Percentiles rank a stretch among this genome's conserved stretches.
phyloP scores from a whole-genome alignment of 2,113 vertebrate genomes.

The Pseudopipra pipra region DNA sequence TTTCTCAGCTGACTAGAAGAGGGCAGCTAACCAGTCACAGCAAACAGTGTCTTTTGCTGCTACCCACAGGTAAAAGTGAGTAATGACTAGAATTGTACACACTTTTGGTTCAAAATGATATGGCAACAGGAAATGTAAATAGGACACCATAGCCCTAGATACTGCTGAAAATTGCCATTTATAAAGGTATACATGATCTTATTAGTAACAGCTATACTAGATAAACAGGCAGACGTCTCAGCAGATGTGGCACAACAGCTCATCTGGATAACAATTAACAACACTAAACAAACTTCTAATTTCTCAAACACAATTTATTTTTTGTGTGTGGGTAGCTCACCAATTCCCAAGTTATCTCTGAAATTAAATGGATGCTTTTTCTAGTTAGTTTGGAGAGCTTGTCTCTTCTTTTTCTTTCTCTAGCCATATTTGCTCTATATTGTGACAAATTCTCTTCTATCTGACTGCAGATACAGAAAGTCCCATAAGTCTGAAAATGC shows the following conservation, averaged over 20 bases:
- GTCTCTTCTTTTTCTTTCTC: background rate
- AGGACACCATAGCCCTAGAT: background rate
- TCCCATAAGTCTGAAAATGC: slow-evolving; percentile 18
- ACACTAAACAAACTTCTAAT: background rate
- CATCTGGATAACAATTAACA: background rate
- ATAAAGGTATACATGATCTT: background rate
- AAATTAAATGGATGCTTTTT: slow-evolving; percentile 37
- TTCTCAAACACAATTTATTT: background rate
- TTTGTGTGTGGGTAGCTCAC: background rate
- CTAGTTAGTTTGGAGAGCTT: background rate
- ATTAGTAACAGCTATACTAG: background rate
- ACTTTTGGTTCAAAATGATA: background rate
- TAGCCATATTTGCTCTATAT: slow-evolving; percentile 31
- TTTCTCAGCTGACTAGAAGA: background rate
- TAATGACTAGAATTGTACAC: slow-evolving; percentile 2
- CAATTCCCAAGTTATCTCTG: background rate
- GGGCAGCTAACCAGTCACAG: background rate
- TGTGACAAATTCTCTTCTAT: slow-evolving; percentile 52
- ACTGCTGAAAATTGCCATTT: background rate
- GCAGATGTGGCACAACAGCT: background rate
- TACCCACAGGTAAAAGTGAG: slow-evolving; percentile 60
- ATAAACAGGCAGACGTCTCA: background rate
- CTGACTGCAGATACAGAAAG: slow-evolving; percentile 29
- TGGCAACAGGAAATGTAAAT: background rate
- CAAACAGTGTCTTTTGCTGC: slow-evolving; percentile 50